Evolutionary conservation across 1,140 invertebrate species (phyloP).

Genomic region (Piezodorus guildinii): DNA sequence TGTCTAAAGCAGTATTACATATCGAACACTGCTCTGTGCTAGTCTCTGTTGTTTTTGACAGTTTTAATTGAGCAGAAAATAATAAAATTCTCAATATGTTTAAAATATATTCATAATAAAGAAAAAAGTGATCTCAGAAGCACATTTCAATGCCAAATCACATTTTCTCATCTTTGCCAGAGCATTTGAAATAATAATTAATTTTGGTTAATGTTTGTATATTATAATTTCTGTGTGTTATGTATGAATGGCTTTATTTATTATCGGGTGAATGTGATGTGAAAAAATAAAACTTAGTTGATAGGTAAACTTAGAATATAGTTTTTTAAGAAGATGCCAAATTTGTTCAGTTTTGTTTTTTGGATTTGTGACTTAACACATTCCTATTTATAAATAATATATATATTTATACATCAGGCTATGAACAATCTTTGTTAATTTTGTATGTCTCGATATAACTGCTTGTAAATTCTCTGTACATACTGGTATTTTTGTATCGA

Average conservation of each 20-base stretch:
- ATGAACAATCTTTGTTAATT: constrained; percentile 23
- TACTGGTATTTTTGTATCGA: constrained; percentile 21
- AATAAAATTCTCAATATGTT: neutral
- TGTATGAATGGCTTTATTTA: constrained; percentile 20
- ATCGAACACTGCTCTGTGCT: constrained; percentile 7
- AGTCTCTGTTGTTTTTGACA: constrained; percentile 7
- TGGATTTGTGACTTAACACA: constrained; percentile 18
- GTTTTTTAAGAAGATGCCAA: constrained; percentile 17
- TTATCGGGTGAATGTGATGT: constrained; percentile 16
- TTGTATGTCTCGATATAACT: constrained; percentile 15
- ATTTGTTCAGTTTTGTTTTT: constrained; percentile 15
- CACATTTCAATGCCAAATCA: neutral
- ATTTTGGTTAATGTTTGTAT: neutral
- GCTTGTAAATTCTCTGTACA: constrained; percentile 20
- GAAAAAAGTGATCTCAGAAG: neutral
- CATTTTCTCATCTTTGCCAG: neutral
- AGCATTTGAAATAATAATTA: constrained; percentile 3
- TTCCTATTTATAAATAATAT: constrained; percentile 11
- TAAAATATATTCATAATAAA: neutral
- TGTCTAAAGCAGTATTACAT: constrained; percentile 8
- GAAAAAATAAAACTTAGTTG: neutral
- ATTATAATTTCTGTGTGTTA: constrained; percentile 2
- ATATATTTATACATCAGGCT: constrained; percentile 17
- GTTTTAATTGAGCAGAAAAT: constrained; percentile 7
- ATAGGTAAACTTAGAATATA: neutral